Evolutionary conservation across 2,113 vertebrate genomes (phyloP), one percentile per base, ranked within the genome.

Genomic region (Narcine bancroftii): DNA sequence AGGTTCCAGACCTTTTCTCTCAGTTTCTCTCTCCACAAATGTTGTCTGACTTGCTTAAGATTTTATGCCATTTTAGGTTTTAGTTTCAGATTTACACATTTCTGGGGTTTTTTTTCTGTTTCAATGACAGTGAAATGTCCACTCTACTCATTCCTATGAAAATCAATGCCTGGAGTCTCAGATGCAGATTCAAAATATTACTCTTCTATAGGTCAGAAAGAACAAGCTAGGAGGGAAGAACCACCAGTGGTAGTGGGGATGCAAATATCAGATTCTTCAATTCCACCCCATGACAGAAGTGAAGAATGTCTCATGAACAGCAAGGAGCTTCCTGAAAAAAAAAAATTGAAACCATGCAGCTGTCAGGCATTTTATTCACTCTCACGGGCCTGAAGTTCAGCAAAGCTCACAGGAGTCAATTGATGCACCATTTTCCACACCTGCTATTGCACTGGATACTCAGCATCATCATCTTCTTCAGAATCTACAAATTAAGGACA

Each of bases 401-500:
- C 19, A 60, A 17, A 21, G n/a, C 47, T 33, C 50, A 81, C 26
- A 81, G 77, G 77, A 53, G 26, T 81, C 77, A 81, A 81, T 6
- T 29, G 47, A 26, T 81, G 24, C 21, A 60, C 26, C 10, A 69
- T 91, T 69, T 91, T 91, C 65, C 89, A 3, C 63, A 91, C 89
- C 89, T 91, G 21, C 45, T 91, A 66, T 47, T 33, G 42, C 33
- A 13, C 42, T 69, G 65, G 65, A 29, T 47, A 47, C 63, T 47
- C 89, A 47, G 89, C 17, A 13, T 91, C 89, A 24, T 91, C 24
- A 29, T 69, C 89, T 24, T 91, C 89, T 45, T 91, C 89, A 91
- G 89, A 91, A 91, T 42, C 89, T 91, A 91, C 21, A 91, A 91
- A 69, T 69, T 69, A 69, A 91, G 47, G 53, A 69, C 21, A 47